Evolutionary conservation across 2,113 vertebrate genomes (phyloP), one percentile per base, ranked within the genome.

Genomic region (Sorex fumeus): DNA sequence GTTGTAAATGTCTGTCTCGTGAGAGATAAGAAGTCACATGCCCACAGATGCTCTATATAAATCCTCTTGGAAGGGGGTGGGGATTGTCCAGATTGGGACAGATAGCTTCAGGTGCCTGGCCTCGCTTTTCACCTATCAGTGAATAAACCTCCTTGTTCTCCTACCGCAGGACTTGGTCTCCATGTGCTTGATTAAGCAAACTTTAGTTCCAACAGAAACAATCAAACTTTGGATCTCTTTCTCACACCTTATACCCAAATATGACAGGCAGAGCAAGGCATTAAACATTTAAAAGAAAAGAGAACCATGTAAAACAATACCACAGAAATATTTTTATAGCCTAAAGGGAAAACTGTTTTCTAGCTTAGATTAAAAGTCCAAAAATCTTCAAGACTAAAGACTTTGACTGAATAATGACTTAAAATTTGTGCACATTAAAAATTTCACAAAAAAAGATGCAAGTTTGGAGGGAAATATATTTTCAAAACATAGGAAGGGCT

Each of bases 391-490:
- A 62, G 34, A 23, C 71, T 16, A 30, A 50, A 76, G 66, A 28
- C 77, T 88, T 43, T 94, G 85, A 45, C 25, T 74, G 86, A 88
- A 81, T 74, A 79, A 92, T 34, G 70, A 60, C 40, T 90, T 69
- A 36, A 82, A 62, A 70, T 83, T 23, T 13, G 32, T 62, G 27
- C 1, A 85, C 21, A 76, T 76, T 18, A 80, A 85, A 91, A 86
- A 62, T 45, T 40, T 18, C 25, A 2, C 45, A 64, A 91, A 67
- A 85, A 78, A 74, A 93, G 30, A 69, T 15, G 88, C 30, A 87
- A 91, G 64, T 34, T 60, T 84, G 40, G 16, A 40, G n/a, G 67
- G 47, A 10, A 76, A 94, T 75, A 80, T 89, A 75, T 76, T 93
- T 79, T 28, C 19, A 91, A 80, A 91, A 86, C 70, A 50, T 62